These are phyloP conservation scores for Dendrophyllia cribrosa DNA, from an alignment of 64 coral and sea anemone species.

Conservation along the genomic window DNA sequence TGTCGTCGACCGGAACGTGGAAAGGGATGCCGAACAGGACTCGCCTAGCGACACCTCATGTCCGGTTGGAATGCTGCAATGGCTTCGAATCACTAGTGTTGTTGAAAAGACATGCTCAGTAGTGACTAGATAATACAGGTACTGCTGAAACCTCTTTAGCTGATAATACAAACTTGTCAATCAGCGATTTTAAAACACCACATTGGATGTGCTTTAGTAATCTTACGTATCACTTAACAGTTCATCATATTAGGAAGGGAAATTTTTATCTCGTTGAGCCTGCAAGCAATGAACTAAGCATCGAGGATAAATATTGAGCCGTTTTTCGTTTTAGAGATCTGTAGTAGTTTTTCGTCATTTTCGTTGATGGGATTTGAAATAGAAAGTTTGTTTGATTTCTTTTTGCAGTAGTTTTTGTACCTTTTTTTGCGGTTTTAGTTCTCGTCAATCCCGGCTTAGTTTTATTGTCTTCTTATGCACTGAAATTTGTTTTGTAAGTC, in stretches of 20 bases:
- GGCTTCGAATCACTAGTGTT: not conserved
- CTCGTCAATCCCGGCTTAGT: not conserved
- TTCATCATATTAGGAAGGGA: not conserved
- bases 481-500: not conserved
- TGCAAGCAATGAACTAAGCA: not conserved
- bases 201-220: not conserved
- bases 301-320: slow-evolving; percentile 9
- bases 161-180: not conserved
- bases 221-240: not conserved
- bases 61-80: slow-evolving; percentile 12
- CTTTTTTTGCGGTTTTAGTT: not conserved
- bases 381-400: not conserved
- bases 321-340: slow-evolving; percentile 9
- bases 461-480: not conserved
- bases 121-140: not conserved
- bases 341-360: not conserved
- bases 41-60: slow-evolving; percentile 22
- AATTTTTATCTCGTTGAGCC: not conserved
- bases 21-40: not conserved
- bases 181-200: not conserved
- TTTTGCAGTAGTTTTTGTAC: not conserved
- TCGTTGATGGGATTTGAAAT: not conserved
- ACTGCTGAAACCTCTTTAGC: not conserved
- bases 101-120: not conserved
- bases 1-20: not conserved